phyloP scores from a whole-genome alignment of 1,140 invertebrate species.

The Panagrolaimus sp. region DNA sequence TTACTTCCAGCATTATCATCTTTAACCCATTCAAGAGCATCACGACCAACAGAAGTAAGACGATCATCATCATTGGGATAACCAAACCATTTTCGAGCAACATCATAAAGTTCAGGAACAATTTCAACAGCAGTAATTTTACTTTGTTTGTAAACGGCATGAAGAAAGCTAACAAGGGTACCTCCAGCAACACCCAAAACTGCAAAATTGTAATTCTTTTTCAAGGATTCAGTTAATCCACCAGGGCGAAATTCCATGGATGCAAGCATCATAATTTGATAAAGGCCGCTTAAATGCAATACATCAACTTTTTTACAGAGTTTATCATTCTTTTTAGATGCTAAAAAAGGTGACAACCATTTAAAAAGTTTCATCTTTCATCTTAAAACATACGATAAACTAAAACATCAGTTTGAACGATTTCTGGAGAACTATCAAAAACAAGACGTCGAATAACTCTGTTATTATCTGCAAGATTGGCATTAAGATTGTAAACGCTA shows the following conservation, averaged over 20 bases:
- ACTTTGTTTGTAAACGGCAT: not conserved
- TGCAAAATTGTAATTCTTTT: not conserved
- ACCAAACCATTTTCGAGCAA: not conserved
- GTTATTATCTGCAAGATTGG: not conserved
- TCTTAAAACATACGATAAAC: not conserved
- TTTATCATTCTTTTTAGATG: not conserved
- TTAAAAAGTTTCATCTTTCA: not conserved
- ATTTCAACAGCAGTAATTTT: not conserved
- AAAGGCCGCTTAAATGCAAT: not conserved
- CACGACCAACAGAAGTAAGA: not conserved
- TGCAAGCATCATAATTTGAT: not conserved
- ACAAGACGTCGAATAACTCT: not conserved
- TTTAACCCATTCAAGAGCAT: slow-evolving; percentile 7
- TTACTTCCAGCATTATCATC: not conserved
- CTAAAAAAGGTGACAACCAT: not conserved
- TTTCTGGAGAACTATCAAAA: not conserved
- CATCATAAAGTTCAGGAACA: not conserved
- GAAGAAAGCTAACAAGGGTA: not conserved
- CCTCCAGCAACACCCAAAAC: slow-evolving; percentile 1
- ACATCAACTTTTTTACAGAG: not conserved
- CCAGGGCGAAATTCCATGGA: not conserved
- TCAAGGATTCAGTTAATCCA: not conserved
- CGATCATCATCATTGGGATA: not conserved
- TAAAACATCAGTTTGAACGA: not conserved
- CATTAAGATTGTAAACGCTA: not conserved